Evolutionary conservation across 2,113 vertebrate genomes (phyloP).

Genomic region (Pteropus alecto): DNA sequence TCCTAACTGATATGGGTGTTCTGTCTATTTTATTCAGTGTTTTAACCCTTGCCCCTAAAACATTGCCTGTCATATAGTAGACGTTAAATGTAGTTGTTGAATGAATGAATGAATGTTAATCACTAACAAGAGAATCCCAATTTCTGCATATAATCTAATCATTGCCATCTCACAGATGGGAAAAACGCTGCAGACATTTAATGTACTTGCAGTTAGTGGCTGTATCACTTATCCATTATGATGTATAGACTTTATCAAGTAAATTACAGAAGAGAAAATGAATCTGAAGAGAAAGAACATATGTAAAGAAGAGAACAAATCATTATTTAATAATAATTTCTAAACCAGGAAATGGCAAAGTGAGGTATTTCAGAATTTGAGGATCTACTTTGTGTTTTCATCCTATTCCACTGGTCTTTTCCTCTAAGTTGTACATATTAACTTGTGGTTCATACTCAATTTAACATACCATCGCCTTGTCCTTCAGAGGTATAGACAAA

Average conservation of each 20-base stretch:
- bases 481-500: not conserved
- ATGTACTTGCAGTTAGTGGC: not conserved
- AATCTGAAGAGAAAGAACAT: not conserved
- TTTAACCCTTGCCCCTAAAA: not conserved
- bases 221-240: not conserved
- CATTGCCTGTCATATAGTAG: not conserved
- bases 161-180: not conserved
- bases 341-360: not conserved
- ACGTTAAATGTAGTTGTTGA: not conserved
- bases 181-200: not conserved
- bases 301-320: not conserved
- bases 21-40: not conserved
- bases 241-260: not conserved
- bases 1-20: not conserved
- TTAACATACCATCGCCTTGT: not conserved
- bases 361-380: not conserved
- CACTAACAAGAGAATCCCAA: not conserved
- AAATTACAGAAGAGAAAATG: not conserved
- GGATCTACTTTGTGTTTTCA: not conserved
- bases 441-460: not conserved
- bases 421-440: no score
- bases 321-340: not conserved
- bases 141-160: not conserved
- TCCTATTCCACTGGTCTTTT: not conserved
- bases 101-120: not conserved